Base-by-base conservation (phyloP, 2,113 vertebrate species). In the Alligator sinensis region DNA sequence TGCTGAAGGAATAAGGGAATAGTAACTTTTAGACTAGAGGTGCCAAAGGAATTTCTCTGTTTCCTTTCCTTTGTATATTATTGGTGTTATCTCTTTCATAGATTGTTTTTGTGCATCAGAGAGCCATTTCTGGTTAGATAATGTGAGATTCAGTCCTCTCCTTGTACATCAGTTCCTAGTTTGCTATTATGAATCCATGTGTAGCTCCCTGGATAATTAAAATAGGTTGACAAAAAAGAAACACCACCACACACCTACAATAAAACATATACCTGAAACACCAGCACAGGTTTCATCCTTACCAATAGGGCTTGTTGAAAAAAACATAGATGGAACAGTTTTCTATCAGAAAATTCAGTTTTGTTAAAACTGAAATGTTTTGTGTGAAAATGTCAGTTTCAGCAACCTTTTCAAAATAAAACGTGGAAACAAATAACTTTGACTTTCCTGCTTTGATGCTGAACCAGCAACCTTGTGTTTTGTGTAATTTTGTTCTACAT, bases 151-250 rank as follows among this genome's bases (percentile, higher is more conserved):
- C 89, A 19, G 27, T 91, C 30, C 61, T 81, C 62, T 38, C 82
- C 55, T 5, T n/a, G 30, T 88, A 17, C 64, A 0, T 0, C 77
- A 6, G 63, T 38, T 80, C 16, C 57, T 64, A 3, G 2, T n/a
- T 79, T 88, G 57, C 77, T 34, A 66, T 34, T 72, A 80, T 70
- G 30, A 76, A 70, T 68, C 61, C 64, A 28, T 55, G 25, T 9
- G 77, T n/a, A 86, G 10, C 12, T 91, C 28, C 55, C 75, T 82
- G n/a, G 59, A 72, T 7, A 76, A 28, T 22, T 84, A 64, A 58
- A 72, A 80, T 64, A 34, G 21, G 34, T 77, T 82, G 74, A 78
- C n/a, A 77, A 91, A 93, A 82, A 13, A 62, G 70, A 91, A 91
- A 80, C 5, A 88, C 19, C 80, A 91, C 86, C 85, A 54, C 57